Conservation (phyloP, 1,140 invertebrate species). For the Brachionus paranguensis region DNA sequence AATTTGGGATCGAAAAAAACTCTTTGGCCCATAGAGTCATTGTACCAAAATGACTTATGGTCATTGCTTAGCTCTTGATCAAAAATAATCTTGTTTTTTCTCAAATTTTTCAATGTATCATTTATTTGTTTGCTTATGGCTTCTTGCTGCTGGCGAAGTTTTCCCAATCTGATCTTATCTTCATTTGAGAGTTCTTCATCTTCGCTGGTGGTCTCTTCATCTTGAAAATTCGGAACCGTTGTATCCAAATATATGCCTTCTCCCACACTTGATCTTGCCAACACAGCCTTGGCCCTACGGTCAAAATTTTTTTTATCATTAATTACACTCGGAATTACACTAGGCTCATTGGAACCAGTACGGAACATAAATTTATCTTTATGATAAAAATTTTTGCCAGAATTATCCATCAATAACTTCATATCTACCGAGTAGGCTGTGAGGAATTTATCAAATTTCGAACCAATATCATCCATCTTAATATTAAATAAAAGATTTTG, state of each 20-base stretch:
- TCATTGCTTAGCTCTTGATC: background rate
- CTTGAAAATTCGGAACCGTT: background rate
- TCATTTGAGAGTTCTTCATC: background rate
- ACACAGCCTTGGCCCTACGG: background rate
- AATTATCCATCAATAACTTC: slow-evolving; percentile 11
- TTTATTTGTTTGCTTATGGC: slow-evolving; percentile 1
- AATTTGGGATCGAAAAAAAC: background rate
- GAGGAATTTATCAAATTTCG: slow-evolving; percentile 36
- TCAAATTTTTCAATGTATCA: background rate
- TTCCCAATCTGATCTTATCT: background rate
- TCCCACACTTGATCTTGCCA: background rate
- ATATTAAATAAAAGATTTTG: background rate
- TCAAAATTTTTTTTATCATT: background rate
- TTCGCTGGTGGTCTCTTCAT: background rate
- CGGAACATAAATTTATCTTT: background rate
- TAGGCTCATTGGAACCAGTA: background rate
- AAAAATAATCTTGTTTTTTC: background rate
- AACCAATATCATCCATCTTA: slow-evolving; percentile 34
- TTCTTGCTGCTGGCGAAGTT: slow-evolving; percentile 1
- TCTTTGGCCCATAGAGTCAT: background rate
- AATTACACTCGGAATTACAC: background rate
- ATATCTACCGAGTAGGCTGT: slow-evolving; percentile 20
- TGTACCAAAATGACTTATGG: background rate
- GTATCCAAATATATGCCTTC: background rate
- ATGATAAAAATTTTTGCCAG: background rate